Base-by-base conservation (phyloP, 2,888 invertebrate genomes). In the Diarsia rubi region DNA sequence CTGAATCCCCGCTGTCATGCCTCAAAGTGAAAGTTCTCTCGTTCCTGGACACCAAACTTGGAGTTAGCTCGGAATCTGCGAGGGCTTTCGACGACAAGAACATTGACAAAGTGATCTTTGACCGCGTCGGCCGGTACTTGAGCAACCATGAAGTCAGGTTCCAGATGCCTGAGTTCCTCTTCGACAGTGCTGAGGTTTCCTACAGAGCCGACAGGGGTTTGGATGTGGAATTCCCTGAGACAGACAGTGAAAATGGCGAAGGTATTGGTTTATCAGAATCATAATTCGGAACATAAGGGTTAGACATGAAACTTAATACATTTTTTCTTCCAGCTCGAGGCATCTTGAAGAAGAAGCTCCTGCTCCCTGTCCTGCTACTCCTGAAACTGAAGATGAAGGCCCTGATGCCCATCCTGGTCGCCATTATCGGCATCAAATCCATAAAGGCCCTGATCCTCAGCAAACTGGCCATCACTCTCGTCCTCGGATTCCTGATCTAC, bases 341-440 rank as follows among this genome's bases (percentile, higher is more conserved):
- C 88, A 96, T 98, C 92, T 96, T 98, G 90, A 98, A 98, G 97
- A 98, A 98, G 96, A 98, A 98, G 93, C 97, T 98, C 66, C 96
- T 98, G 82, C 95, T 98, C 90, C 98, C 98, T 24, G 97, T 98
- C 81, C 95, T 98, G 86, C 95, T 98, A 86, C 97, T 98, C 69
- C 95, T 98, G 88, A 98, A 98, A 94, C 94, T 98, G 90, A 98
- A 98, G 94, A 96, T 98, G 97, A 98, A 98, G 94, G 98, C 98
- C 42, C 93, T 98, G 81, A 98, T 98, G 97, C 98, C 98, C 54
- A 98, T 98, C 89, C 97, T 98, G 87, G 97, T 98, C 47, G 97
- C 98, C 63, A 95, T 98, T 89, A 97, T 98, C 91, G 98, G 98
- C 83, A 95, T 98, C 86, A 98, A 98, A 95, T 98, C 98, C 42